phyloP scores from a whole-genome alignment of 1,140 invertebrate genomes.

The Brachionus plicatilis region DNA sequence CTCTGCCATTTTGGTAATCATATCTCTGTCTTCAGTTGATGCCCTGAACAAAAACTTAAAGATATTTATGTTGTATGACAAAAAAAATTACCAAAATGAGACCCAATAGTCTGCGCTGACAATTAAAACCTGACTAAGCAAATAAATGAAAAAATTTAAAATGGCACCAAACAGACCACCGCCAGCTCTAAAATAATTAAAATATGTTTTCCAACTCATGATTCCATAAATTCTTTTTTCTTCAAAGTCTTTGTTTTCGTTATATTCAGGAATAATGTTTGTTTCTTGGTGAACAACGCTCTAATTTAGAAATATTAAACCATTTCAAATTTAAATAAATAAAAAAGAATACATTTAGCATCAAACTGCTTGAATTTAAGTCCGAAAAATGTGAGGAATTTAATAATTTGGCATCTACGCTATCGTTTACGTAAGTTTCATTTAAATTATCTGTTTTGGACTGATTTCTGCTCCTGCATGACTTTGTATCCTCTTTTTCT shows the following conservation, averaged over 20 bases:
- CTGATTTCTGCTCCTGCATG: not conserved
- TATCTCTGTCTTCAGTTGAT: not conserved
- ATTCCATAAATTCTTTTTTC: constrained; percentile 59
- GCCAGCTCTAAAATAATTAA: constrained; percentile 66
- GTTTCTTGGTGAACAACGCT: not conserved
- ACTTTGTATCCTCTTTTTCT: not conserved
- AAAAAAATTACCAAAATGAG: constrained; percentile 63
- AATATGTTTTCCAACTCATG: constrained; percentile 62
- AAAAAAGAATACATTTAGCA: constrained; percentile 5
- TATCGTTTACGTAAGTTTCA: not conserved
- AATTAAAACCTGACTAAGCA: constrained; percentile 66
- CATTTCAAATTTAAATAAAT: not conserved
- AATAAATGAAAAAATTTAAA: constrained; percentile 60
- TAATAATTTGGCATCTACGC: constrained; percentile 50
- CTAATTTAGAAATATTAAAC: not conserved
- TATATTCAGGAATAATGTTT: not conserved
- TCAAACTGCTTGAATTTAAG: constrained; percentile 8
- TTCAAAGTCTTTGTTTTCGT: constrained; percentile 44
- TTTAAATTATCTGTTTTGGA: not conserved
- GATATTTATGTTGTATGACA: not conserved
- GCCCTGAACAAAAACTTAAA: not conserved
- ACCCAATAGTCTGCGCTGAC: constrained; percentile 73
- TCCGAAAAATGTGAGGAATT: constrained; percentile 32
- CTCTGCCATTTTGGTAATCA: not conserved
- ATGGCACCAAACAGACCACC: constrained; percentile 61